Percentiles rank a stretch among this genome's conserved stretches.
Conservation (phyloP, 2,113 vertebrate genomes). For the Lagopus muta region DNA sequence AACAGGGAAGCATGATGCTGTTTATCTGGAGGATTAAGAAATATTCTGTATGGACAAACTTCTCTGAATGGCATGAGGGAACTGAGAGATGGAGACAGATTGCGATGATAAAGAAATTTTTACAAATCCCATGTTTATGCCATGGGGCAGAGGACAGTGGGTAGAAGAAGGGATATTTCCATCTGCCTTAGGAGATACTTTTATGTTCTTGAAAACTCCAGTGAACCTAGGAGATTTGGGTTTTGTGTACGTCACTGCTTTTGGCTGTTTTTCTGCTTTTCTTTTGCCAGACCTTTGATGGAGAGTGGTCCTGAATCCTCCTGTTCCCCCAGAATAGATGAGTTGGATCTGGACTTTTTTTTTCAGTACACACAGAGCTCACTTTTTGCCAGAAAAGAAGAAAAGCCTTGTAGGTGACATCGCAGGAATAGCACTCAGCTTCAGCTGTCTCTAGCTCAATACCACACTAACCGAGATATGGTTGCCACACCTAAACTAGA, state of each 20-base stretch:
- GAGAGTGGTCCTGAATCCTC: background rate
- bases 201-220: background rate
- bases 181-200: background rate
- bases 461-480: background rate
- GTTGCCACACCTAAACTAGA: background rate
- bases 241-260: fast-evolving
- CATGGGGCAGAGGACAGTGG: background rate
- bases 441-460: background rate
- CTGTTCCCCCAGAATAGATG: background rate
- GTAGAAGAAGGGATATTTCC: background rate
- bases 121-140: background rate
- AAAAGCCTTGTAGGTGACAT: background rate
- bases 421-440: background rate
- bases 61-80: background rate
- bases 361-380: background rate
- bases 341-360: background rate
- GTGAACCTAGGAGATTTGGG: background rate
- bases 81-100: background rate
- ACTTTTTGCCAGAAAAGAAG: background rate
- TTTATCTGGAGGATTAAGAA: background rate
- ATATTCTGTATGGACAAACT: background rate
- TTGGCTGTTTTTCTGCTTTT: background rate
- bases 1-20: background rate
- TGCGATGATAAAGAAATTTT: background rate
- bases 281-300: background rate